These are phyloP conservation scores for Odontamblyopus rebecca DNA, from an alignment of 2,797 vertebrate species.

Conservation along the genomic window DNA sequence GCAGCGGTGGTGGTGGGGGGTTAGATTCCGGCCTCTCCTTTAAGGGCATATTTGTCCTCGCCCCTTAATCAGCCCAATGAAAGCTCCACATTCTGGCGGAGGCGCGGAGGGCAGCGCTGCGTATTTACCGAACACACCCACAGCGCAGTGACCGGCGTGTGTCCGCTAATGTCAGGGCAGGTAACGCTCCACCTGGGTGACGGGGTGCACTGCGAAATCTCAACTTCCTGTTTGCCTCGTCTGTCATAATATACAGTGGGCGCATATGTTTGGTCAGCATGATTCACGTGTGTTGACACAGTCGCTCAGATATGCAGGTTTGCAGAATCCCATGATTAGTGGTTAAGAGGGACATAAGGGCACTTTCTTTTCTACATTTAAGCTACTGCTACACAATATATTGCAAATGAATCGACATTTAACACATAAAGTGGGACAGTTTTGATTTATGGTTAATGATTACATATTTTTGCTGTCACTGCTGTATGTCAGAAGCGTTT, in stretches of 20 bases:
- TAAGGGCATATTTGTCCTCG: constrained; percentile 76
- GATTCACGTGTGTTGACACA: not conserved
- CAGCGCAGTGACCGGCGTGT: constrained; percentile 58
- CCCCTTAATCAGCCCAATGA: constrained; percentile 75
- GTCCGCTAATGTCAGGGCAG: constrained; percentile 45
- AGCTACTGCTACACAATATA: not conserved
- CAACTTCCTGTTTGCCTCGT: constrained; percentile 26
- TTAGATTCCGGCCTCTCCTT: constrained; percentile 51
- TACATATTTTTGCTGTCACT: no score
- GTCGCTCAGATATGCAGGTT: not conserved
- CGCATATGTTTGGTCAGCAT: not conserved
- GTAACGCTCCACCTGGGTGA: constrained; percentile 57
- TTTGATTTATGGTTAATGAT: no score
- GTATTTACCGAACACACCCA: constrained; percentile 79
- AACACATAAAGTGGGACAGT: no score
- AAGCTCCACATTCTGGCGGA: constrained; percentile 67
- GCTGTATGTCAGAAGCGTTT: no score
- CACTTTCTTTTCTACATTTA: not conserved
- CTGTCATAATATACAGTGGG: constrained; percentile 7
- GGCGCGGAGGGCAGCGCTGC: constrained; percentile 62
- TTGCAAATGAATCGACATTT: no score
- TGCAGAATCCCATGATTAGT: constrained; percentile 4
- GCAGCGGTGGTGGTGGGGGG: constrained; percentile 20
- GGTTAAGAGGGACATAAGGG: not conserved
- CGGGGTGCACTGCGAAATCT: constrained; percentile 32